Percentiles rank a stretch among this genome's conserved stretches.
Evolutionary conservation across 2,888 invertebrate genomes (phyloP).

Genomic region (Invenusta paracnida): DNA sequence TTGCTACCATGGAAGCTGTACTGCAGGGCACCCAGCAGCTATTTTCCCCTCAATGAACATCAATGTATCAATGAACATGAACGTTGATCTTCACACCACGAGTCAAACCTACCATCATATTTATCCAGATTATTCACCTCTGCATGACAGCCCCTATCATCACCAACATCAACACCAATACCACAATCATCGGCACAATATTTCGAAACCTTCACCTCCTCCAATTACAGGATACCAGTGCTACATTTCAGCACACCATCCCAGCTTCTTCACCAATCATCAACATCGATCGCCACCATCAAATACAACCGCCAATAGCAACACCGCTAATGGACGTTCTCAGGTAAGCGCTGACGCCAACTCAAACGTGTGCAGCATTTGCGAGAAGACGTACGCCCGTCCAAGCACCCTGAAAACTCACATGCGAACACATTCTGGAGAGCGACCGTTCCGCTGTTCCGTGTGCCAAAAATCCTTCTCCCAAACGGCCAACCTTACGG

Average conservation of each 20-base stretch:
- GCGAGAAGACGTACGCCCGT: slow-evolving; percentile 88
- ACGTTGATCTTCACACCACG: slow-evolving; percentile 69
- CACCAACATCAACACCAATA: neutral
- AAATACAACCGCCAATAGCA: too few species aligned
- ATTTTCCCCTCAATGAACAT: slow-evolving; percentile 86
- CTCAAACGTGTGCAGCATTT: slow-evolving; percentile 79
- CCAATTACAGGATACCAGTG: neutral
- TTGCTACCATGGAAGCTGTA: neutral
- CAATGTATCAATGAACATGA: slow-evolving; percentile 96
- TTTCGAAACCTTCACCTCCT: neutral
- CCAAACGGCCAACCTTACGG: slow-evolving; percentile 95
- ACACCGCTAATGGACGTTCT: too few species aligned
- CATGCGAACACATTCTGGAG: slow-evolving; percentile 88
- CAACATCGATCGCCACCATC: too few species aligned
- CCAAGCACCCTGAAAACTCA: slow-evolving; percentile 95
- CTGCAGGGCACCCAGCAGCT: neutral
- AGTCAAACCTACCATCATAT: slow-evolving; percentile 1
- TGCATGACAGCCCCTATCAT: neutral
- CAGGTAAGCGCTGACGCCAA: neutral
- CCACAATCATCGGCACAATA: neutral
- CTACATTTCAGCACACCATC: neutral
- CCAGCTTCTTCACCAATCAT: slow-evolving; percentile 9
- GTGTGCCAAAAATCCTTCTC: slow-evolving; percentile 62
- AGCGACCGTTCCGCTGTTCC: slow-evolving; percentile 72
- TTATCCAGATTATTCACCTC: neutral